Base-by-base conservation (phyloP, 2,888 invertebrate genomes). In the Pheosia tremula region DNA sequence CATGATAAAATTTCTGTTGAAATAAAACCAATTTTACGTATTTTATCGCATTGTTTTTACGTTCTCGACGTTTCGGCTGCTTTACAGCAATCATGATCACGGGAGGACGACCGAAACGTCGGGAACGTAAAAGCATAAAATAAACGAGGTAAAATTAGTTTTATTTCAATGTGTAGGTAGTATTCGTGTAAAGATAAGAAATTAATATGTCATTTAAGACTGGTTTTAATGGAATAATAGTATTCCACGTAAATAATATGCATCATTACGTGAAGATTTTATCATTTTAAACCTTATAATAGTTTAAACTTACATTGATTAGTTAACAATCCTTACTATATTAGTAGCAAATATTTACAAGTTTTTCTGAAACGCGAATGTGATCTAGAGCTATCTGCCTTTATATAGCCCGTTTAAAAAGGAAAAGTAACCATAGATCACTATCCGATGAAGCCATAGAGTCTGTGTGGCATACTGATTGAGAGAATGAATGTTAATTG, bases 381-480 rank as follows among this genome's bases (percentile, higher is more conserved):
- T 49, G 56, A 62, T 72, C 58, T 50, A 57, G 57, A 61, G 63
- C 57, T 58, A 57, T 60, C 62, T 61, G 57, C 5, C 71, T 68
- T n/a, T 74, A 67, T 65, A 67, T 67, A 66, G 71, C 49, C 61
- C 56, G 71, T 62, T 41, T 65, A 71, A 71, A 73, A 71, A 53
- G 37, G 6, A 41, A 56, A 56, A 56, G 38, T 5, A 11, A 38
- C 56, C 56, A 56, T 41, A 56, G 41, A 56, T 41, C 39, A 56
- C n/a, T 39, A 56, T 41, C 56, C 41, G 41, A 56, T 56, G 56
- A 56, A 56, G 56, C 37, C 56, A 56, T 56, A 56, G 56, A 41
- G 56, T 13, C 9, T n/a, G 39, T 56, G 39, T 37, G 54, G n/a
- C 39, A n/a, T 11, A n/a, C 37, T 38, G 38, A 54, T 54, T 54